phyloP scores from a whole-genome alignment of 2,888 invertebrate genomes.

The Cephonodes hylas region DNA sequence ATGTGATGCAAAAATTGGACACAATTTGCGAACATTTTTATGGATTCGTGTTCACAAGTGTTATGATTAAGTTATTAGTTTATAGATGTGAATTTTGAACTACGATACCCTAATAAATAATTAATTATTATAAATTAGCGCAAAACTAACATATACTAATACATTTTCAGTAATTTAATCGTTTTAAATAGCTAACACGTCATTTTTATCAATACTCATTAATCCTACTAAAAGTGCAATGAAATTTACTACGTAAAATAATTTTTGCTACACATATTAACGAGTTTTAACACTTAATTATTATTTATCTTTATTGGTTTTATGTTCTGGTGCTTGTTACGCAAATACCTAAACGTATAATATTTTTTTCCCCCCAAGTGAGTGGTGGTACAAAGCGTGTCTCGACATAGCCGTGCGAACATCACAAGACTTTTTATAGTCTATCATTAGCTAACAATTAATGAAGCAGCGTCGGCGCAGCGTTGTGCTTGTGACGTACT shows the following conservation, averaged over 20 bases:
- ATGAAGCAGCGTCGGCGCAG: slow-evolving; percentile 43
- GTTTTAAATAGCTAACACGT: too few relatives aligned
- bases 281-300: too few relatives aligned
- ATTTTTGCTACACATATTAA: background rate
- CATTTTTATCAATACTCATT: too few relatives aligned
- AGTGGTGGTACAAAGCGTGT: background rate
- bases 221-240: background rate
- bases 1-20: background rate
- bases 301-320: background rate
- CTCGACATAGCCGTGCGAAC: slow-evolving; percentile 56
- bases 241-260: background rate
- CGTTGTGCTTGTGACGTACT: slow-evolving; percentile 43
- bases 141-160: too few relatives aligned
- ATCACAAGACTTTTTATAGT: slow-evolving; percentile 47
- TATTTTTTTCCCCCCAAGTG: background rate
- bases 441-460: slow-evolving; percentile 67
- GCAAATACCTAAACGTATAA: too few relatives aligned
- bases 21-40: background rate
- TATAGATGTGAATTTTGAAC: background rate
- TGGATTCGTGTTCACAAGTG: background rate
- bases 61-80: background rate
- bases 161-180: too few relatives aligned
- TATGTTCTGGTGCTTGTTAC: background rate
- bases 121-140: too few relatives aligned
- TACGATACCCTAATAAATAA: too few relatives aligned